A percentile compares a stretch with the other conserved stretches of the same genome.
These are phyloP conservation scores for Periophthalmus modestus DNA, from an alignment of 2,113 vertebrate genomes.

Conservation along the genomic window DNA sequence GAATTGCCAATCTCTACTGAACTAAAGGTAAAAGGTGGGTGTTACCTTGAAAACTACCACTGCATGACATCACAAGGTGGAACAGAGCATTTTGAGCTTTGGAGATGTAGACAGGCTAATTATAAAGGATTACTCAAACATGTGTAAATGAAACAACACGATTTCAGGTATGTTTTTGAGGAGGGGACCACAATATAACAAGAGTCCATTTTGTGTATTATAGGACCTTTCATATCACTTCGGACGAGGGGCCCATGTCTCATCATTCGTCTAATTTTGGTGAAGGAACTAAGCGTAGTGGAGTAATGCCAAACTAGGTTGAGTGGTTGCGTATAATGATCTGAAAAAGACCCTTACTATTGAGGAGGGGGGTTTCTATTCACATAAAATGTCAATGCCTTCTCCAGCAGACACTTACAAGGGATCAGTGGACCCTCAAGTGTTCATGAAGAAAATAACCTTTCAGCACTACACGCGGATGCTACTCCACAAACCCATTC, in stretches of 20 bases:
- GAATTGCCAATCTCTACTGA: too few relatives aligned
- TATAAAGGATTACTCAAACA: too few relatives aligned
- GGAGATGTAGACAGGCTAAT: too few relatives aligned
- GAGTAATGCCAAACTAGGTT: slow-evolving; percentile 66
- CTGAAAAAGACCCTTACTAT: slow-evolving; percentile 69
- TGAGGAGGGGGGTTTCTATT: slow-evolving; percentile 66
- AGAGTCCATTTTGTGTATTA: too few relatives aligned
- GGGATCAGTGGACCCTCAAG: slow-evolving; percentile 75
- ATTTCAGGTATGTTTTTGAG: too few relatives aligned
- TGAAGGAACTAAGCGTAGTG: slow-evolving; percentile 42
- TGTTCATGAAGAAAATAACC: slow-evolving; percentile 77
- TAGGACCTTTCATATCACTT: not conserved
- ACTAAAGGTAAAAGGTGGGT: too few relatives aligned
- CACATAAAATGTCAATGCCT: slow-evolving; percentile 77
- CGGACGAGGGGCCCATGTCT: not conserved
- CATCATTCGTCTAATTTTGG: slow-evolving; percentile 44
- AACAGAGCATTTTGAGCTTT: too few relatives aligned
- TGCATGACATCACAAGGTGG: too few relatives aligned
- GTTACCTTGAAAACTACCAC: too few relatives aligned
- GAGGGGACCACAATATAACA: too few relatives aligned
- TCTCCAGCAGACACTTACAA: slow-evolving; percentile 73
- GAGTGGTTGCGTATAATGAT: slow-evolving; percentile 72
- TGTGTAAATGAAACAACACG: too few relatives aligned
- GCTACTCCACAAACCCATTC: slow-evolving; percentile 55
- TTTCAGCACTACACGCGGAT: slow-evolving; percentile 67